Evolutionary conservation across 2,797 vertebrate species (phyloP).

Genomic region (Myiotriccus ornatus): DNA sequence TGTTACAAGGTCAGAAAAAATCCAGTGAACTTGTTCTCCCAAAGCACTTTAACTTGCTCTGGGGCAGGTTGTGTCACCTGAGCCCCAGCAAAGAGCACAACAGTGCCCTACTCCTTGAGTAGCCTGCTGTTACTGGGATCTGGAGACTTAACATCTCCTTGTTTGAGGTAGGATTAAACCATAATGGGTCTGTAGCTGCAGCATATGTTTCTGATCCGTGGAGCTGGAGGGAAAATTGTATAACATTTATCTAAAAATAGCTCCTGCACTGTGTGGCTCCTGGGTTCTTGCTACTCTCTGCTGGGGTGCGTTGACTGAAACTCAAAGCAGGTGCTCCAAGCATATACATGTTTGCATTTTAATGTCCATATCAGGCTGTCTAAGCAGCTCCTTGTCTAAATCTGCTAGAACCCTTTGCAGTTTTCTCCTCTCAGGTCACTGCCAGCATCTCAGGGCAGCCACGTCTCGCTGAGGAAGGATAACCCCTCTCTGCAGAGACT

Average conservation of each 20-base stretch:
- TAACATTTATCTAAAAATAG: constrained; percentile 22
- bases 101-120: neutral
- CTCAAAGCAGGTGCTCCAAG: neutral
- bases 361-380: neutral
- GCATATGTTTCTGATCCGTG: constrained; percentile 39
- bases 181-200: neutral
- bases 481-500: neutral
- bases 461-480: neutral
- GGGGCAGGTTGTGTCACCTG: neutral
- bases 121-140: neutral
- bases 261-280: neutral
- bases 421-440: neutral
- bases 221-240: neutral
- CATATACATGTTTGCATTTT: neutral
- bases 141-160: neutral
- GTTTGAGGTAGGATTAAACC: neutral
- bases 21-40: neutral
- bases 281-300: neutral
- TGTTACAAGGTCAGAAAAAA: neutral
- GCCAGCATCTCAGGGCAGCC: neutral
- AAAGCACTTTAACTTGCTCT: neutral
- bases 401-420: neutral
- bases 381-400: neutral
- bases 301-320: neutral
- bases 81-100: neutral